phyloP scores from a whole-genome alignment of 2,888 invertebrate species.

The Alcis repandata region DNA sequence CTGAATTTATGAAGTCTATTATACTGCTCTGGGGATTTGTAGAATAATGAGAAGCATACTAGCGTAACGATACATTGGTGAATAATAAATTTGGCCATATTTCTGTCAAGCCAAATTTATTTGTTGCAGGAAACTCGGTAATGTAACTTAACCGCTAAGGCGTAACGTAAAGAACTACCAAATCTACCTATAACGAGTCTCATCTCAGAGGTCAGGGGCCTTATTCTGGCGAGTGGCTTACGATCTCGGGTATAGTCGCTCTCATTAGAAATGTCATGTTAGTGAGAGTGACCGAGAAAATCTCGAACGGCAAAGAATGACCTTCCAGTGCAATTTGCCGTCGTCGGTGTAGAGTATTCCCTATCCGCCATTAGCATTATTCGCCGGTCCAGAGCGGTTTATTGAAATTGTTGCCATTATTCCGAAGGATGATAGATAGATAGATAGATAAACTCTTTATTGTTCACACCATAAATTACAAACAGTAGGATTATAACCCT shows the following conservation, averaged over 20 bases:
- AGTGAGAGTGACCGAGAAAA: no score
- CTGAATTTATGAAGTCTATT: neutral
- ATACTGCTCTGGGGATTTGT: neutral
- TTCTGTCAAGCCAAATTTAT: neutral
- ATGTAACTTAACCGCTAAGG: neutral
- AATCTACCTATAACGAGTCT: neutral
- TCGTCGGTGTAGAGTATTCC: slow-evolving; percentile 25
- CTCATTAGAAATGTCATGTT: no score
- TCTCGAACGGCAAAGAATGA: no score
- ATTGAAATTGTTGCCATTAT: slow-evolving; percentile 44
- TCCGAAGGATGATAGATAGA: slow-evolving; percentile 33
- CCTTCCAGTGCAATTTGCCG: slow-evolving; percentile 32
- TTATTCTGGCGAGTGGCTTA: no score
- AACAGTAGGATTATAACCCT: no score
- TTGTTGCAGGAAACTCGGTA: neutral
- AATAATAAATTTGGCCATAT: neutral
- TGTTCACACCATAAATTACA: no score
- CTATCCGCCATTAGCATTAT: slow-evolving; percentile 38
- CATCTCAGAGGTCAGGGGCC: slow-evolving; percentile 3
- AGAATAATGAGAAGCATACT: neutral
- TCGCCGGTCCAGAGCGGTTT: slow-evolving; percentile 36
- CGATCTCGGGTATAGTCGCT: no score
- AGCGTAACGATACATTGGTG: neutral
- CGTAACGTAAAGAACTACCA: neutral
- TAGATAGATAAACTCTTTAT: no score